A percentile compares a stretch with the other conserved stretches of the same genome.
Conservation (phyloP, 2,888 invertebrate genomes). For the Axea sp. region DNA sequence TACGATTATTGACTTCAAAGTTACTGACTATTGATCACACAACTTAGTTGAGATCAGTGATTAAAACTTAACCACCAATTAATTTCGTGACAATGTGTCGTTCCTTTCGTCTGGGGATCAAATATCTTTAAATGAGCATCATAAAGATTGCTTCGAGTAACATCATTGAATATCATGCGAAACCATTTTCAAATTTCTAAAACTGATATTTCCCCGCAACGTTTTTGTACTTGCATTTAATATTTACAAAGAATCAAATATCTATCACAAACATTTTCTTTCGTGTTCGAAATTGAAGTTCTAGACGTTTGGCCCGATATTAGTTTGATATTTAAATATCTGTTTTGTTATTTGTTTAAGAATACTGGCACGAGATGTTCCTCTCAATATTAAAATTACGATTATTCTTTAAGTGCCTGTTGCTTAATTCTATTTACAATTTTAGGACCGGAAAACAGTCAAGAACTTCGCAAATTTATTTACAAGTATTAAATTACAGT, state of each 20-base stretch:
- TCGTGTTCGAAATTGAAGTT: constrained; percentile 19
- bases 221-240: constrained; percentile 52
- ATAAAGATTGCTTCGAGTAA: constrained; percentile 21
- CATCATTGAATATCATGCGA: constrained; percentile 31
- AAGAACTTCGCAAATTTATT: constrained; percentile 9
- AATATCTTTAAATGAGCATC: constrained; percentile 49
- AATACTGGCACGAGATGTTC: constrained; percentile 52
- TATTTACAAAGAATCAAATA: constrained; percentile 72
- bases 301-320: not conserved
- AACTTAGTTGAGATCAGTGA: constrained; percentile 45
- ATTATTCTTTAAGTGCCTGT: constrained; percentile 9
- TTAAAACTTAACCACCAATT: constrained; percentile 32
- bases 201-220: constrained; percentile 10
- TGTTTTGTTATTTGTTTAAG: constrained; percentile 5
- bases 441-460: constrained; percentile 4
- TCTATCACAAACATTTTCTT: constrained; percentile 38
- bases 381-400: constrained; percentile 9
- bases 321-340: not conserved
- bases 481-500: constrained; percentile 14
- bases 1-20: constrained; percentile 50
- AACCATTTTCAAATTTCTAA: constrained; percentile 13
- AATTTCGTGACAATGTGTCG: constrained; percentile 17
- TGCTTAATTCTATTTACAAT: constrained; percentile 14
- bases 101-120: too few species aligned
- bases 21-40: constrained; percentile 49